These are phyloP conservation scores for Trigoniulus corallinus DNA, from an alignment of 1,140 invertebrate species.

Conservation along the genomic window DNA sequence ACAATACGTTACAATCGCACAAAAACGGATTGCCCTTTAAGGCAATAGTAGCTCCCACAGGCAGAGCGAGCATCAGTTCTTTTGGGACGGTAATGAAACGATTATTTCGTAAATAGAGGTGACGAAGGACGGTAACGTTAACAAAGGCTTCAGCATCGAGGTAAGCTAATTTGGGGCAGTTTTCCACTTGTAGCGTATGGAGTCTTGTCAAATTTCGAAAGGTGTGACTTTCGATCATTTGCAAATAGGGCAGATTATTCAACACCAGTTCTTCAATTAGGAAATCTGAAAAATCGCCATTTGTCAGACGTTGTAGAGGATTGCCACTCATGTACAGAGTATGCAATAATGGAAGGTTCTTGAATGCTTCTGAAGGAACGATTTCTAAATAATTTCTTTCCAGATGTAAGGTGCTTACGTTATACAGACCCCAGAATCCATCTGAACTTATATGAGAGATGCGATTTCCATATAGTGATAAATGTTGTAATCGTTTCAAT, in stretches of 20 bases:
- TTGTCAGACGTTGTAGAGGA: conserved; percentile 17
- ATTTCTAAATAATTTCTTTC: conserved; percentile 17
- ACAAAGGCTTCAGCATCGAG: conserved; percentile 26
- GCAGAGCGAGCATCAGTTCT: conserved; percentile 17
- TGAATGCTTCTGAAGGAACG: conserved; percentile 17
- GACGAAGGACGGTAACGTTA: conserved; percentile 19
- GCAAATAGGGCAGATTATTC: conserved; percentile 23
- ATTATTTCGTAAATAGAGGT: conserved; percentile 27
- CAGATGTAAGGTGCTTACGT: conserved; percentile 14
- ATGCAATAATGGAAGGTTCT: conserved; percentile 14
- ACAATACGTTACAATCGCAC: conserved; percentile 32
- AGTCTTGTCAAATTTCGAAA: conserved; percentile 27
- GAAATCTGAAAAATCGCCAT: conserved; percentile 21
- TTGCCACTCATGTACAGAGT: conserved; percentile 17
- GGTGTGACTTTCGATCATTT: conserved; percentile 23
- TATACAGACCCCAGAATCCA: conserved; percentile 18
- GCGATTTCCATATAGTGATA: conserved; percentile 17
- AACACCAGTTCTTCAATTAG: conserved; percentile 22
- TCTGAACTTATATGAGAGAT: conserved; percentile 16
- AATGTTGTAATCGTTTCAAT: conserved; percentile 12
- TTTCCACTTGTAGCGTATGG: conserved; percentile 22
- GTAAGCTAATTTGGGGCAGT: conserved; percentile 26
- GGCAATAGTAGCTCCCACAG: conserved; percentile 20
- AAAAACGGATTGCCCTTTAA: conserved; percentile 28
- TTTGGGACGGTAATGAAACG: conserved; percentile 22